These are phyloP conservation scores for Lissocephala sabroskyi DNA, from an alignment of 2,888 invertebrate genomes.

Conservation along the genomic window DNA sequence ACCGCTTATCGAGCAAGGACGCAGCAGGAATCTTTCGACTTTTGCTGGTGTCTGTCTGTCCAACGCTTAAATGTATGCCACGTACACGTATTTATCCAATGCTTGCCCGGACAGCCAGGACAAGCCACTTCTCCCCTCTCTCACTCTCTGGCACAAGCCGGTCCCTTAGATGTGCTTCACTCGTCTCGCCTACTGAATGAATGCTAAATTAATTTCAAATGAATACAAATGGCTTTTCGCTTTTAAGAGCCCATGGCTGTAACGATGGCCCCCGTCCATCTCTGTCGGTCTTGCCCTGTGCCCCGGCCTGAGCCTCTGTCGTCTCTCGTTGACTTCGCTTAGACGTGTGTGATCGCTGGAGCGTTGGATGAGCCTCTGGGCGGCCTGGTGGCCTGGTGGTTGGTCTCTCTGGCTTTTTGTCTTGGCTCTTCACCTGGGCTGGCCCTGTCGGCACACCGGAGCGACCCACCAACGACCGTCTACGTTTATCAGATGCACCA, in stretches of 20 bases:
- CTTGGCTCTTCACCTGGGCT: slow-evolving; percentile 15
- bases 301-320: no score
- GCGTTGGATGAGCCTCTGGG: no score
- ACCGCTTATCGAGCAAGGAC: slow-evolving; percentile 62
- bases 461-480: no score
- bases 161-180: no score
- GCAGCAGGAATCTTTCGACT: no score
- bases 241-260: slow-evolving; percentile 42
- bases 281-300: no score
- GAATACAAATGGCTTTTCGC: slow-evolving; percentile 65
- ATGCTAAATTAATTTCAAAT: slow-evolving; percentile 65
- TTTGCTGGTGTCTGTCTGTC: slow-evolving; percentile 22
- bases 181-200: slow-evolving; percentile 50
- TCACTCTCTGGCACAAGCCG: not conserved
- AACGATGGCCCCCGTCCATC: not conserved
- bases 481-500: slow-evolving; percentile 60
- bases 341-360: no score
- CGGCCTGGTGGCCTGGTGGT: no score
- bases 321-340: no score
- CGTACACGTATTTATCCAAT: slow-evolving; percentile 64
- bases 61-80: slow-evolving; percentile 54
- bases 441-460: slow-evolving; percentile 30
- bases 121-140: not conserved
- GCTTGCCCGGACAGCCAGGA: slow-evolving; percentile 36
- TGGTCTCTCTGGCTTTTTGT: no score